Conservation (phyloP, 2,113 vertebrate species). For the Quiscalus mexicanus region DNA sequence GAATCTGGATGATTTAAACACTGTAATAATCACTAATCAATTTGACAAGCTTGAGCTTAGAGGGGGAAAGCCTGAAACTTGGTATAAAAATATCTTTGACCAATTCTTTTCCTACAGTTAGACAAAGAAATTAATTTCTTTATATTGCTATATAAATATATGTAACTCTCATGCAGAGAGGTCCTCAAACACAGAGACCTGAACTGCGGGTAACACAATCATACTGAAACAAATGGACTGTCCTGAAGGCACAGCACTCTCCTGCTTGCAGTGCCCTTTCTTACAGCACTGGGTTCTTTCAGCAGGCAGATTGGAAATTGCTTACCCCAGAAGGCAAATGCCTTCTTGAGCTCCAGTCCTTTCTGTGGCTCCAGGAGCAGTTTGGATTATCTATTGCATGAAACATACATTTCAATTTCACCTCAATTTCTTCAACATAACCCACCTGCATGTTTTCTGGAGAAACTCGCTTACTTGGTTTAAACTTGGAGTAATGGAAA, state of each 20-base stretch:
- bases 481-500: neutral
- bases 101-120: neutral
- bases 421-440: neutral
- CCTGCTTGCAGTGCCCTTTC: neutral
- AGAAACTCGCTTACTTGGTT: neutral
- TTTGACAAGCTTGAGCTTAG: neutral
- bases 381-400: neutral
- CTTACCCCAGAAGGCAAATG: neutral
- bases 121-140: neutral
- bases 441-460: neutral
- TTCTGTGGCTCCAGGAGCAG: neutral
- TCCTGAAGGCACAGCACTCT: neutral
- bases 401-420: neutral
- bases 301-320: neutral
- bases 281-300: neutral
- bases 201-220: neutral
- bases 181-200: neutral
- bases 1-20: constrained; percentile 18
- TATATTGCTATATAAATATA: neutral
- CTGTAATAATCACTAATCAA: constrained; percentile 28
- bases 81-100: neutral
- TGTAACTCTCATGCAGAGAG: neutral
- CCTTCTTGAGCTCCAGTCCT: neutral
- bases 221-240: neutral
- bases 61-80: neutral